Base-by-base conservation (phyloP, 2,113 vertebrate species). In the Pycnonotus jocosus region DNA sequence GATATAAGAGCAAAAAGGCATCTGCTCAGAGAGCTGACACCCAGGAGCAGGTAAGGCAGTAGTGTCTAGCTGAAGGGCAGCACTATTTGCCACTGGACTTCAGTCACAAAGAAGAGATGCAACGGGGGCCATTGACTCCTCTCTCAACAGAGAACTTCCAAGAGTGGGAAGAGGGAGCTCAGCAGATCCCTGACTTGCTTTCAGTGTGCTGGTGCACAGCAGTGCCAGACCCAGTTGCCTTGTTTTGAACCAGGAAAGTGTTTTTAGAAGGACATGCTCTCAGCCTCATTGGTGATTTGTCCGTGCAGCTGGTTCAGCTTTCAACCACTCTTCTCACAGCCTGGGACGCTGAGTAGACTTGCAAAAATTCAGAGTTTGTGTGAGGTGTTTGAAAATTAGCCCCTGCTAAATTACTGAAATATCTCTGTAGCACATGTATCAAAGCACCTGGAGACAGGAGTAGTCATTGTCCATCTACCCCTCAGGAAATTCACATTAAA, bases 171-270 rank as follows among this genome's bases (percentile, higher is more conserved):
- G 37, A 33, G 7, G 28, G n/a, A 90, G 25, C 6, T 69, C 70
- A 64, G 33, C 24, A 1, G 0, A 24, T 50, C 25, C 30, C 47
- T 68, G 30, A 30, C 4, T 1, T 1, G 30, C 15, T 42, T 56
- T 40, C 44, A n/a, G 0, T 2, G 4, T 45, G 37, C 45, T 60
- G 54, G 10, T 47, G 37, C 53, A 45, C 22, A 53, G 28, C 0
- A 0, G 19, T 24, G 35, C 78, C 74, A 81, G 72, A 53, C 18
- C 4, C 4, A 4, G 23, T 9, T 71, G 37, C 33, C 74, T 45
- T 54, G 40, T 38, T 72, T 48, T 48, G 21, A 51, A 37, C 8
- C 31, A 65, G 78, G 25, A 30, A 79, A 72, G 4, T 57, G 38
- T 27, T 81, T 84, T 64, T 45, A 54, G 51, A 74, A 76, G 81